Evolutionary conservation across 23 tunicate species (phyloP), one percentile per base, ranked within the genome.

Genomic region (Diplosoma virens): DNA sequence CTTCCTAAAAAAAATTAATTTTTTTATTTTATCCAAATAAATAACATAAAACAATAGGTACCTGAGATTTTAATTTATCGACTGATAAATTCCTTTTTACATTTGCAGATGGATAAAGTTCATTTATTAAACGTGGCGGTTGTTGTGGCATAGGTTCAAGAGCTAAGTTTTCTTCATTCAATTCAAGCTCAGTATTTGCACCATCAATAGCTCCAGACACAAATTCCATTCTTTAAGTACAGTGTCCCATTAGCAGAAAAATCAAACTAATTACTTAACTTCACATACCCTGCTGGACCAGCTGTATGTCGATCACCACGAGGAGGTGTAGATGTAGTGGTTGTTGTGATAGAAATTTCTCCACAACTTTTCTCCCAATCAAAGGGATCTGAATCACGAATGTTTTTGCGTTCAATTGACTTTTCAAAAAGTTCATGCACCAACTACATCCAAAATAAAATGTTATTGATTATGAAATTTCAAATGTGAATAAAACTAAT

Each of bases 311-410:
- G 75, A 54, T 82, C 88, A 2, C 96, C 88, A 1, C 88, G 41
- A 16, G 96, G 96, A 1, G 96, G 96, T 4, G 96, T 89, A 0
- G 96, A 89, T 1, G 96, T 89, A 35, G 96, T 93, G 31, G 98
- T 93, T 52, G 98, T 93, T 16, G 98, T 86, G 27, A 86, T 58
- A 3, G 98, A 93, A 0, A 87, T 88, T 76, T 85, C 90, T 1
- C 87, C 98, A 53, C 80, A 77, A 0, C 90, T 93, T 67, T 79
- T 81, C 55, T 95, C 96, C 99, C 99, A 95, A 59, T 95, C 99
- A 73, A 79, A 95, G 33, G 95, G 93, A 66, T 95, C 96, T 0
- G 96, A 72, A 16, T 80, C 83, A 16, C 33, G 56, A 52, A 95
- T 82, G 56, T 95, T 84, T 55, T 84, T 86, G 16, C 93, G 69